Percentiles rank a stretch among this genome's conserved stretches.
Conservation (phyloP, 2,797 vertebrate genomes). For the Oryzias sinensis region DNA sequence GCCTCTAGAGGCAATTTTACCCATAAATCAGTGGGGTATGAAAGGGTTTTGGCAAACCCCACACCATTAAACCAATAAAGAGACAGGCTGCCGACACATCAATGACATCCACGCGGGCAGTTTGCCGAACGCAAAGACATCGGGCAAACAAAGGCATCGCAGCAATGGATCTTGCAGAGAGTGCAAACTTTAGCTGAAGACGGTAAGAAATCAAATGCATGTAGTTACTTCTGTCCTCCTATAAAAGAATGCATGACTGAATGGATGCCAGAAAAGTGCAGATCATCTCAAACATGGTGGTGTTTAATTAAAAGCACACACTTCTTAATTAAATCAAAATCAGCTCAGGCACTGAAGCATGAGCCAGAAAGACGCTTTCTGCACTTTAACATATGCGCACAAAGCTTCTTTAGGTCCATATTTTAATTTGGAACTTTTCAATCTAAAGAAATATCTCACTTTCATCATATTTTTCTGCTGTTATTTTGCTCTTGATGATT, state of each 20-base stretch:
- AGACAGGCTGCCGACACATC: slow-evolving; percentile 59
- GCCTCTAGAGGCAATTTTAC: slow-evolving; percentile 56
- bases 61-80: slow-evolving; percentile 67
- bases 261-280: slow-evolving; percentile 15
- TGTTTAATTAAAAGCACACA: slow-evolving; percentile 23
- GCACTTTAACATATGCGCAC: too few species aligned
- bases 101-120: slow-evolving; percentile 38
- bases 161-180: slow-evolving; percentile 37
- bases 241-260: slow-evolving; percentile 12
- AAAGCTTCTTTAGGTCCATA: neutral
- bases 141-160: slow-evolving; percentile 21
- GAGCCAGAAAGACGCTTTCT: neutral
- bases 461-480: neutral
- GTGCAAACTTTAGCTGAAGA: slow-evolving; percentile 20
- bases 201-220: slow-evolving; percentile 27
- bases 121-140: slow-evolving; percentile 33
- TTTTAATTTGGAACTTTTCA: neutral
- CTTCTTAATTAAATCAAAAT: slow-evolving; percentile 28
- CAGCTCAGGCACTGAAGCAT: slow-evolving; percentile 23
- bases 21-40: slow-evolving; percentile 62
- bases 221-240: slow-evolving; percentile 14
- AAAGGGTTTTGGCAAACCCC: slow-evolving; percentile 58
- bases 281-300: slow-evolving; percentile 19
- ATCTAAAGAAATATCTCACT: neutral
- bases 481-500: slow-evolving; percentile 3